A percentile compares a stretch with the other conserved stretches of the same genome.
Evolutionary conservation across 2,888 invertebrate species (phyloP).

Genomic region (Drosophila paranaensis): DNA sequence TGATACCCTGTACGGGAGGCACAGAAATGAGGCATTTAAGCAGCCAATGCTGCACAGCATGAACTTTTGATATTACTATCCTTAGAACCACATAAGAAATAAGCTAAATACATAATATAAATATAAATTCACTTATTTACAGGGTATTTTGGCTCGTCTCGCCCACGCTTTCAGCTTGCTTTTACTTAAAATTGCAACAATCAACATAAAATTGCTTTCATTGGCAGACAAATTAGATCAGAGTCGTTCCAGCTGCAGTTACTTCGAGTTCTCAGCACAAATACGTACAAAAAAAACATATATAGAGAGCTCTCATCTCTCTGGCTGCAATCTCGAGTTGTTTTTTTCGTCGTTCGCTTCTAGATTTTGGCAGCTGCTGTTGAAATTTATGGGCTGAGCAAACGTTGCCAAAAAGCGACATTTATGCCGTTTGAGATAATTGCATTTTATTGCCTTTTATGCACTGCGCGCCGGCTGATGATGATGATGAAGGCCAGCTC

Average conservation of each 20-base stretch:
- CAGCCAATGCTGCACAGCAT: background rate
- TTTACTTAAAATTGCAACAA: conserved; percentile 60
- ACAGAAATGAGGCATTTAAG: background rate
- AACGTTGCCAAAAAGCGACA: conserved; percentile 76
- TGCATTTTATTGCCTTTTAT: conserved; percentile 79
- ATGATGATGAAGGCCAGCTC: conserved; percentile 31
- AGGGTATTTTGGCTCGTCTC: conserved; percentile 16
- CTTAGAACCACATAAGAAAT: background rate
- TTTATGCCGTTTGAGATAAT: conserved; percentile 78
- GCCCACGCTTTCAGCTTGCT: conserved; percentile 9
- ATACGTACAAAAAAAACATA: background rate
- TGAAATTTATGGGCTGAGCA: conserved; percentile 65
- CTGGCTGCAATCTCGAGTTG: conserved; percentile 19
- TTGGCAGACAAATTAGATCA: conserved; percentile 74
- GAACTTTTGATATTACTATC: background rate
- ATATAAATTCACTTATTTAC: background rate
- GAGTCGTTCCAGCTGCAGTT: conserved; percentile 48
- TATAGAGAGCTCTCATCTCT: conserved; percentile 20
- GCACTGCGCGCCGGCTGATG: conserved; percentile 51
- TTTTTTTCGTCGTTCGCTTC: conserved; percentile 14
- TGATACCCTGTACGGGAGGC: conserved; percentile 15
- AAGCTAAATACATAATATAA: background rate
- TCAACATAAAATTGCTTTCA: conserved; percentile 60
- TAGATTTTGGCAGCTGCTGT: conserved; percentile 62
- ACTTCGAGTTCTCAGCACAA: conserved; percentile 6